Evolutionary conservation across 2,888 invertebrate species (phyloP), one percentile per base, ranked within the genome.

Genomic region (Pyrochroa serraticornis): DNA sequence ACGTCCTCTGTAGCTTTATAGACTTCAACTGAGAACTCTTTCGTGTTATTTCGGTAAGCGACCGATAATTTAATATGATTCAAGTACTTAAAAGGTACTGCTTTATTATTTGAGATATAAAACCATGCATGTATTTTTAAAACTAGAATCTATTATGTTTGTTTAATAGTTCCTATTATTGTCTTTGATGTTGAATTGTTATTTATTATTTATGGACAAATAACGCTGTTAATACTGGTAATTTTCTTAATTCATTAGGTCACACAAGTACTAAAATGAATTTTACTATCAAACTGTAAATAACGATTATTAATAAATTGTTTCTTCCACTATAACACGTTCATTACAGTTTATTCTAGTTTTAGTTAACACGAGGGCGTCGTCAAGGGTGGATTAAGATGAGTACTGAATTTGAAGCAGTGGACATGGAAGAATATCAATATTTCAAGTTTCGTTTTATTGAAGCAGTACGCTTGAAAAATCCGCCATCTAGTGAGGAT

Each of bases 231-330:
- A 42, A 14, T 41, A 49, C 22, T 8, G 51, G 51, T 51, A 43
- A 43, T 51, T 50, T 50, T 37, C 30, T 36, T 42, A 31, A 22
- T 22, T 12, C 36, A 7, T 42, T 52, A 53, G 39, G 33, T 46
- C n/a, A 43, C 43, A 31, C n/a, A 33, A 35, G 14, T 37, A 47
- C 22, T 22, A 22, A 22, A 47, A 38, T 49, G 22, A 45, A 14
- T 41, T 53, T 53, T 53, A 45, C 45, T 53, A 22, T 33, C 14
- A 8, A 37, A 43, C 45, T 39, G 13, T 53, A 41, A 39, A 53
- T 35, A 22, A 53, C 45, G 41, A 45, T 46, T 45, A 45, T 53
- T 53, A 53, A 53, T 53, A 53, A 53, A 53, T 45, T 53, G 53
- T 53, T 53, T 53, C 53, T 53, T 53, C 53, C 53, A 43, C 9